Percentiles rank a stretch among this genome's conserved stretches.
phyloP scores from a whole-genome alignment of 1,140 invertebrate species.

The Saccostrea glomerata region DNA sequence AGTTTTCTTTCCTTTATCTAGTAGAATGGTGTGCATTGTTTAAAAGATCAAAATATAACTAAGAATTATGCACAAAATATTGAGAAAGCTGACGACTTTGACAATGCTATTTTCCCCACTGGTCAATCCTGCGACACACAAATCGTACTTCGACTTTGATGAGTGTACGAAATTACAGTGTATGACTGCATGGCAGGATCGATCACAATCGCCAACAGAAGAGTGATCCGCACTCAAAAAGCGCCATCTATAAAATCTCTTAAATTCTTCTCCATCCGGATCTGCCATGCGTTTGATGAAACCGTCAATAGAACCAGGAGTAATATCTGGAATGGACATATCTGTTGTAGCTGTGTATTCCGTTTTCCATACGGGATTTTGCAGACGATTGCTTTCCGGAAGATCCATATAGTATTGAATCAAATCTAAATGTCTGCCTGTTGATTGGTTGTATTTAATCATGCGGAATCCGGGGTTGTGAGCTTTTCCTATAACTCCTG shows the following conservation, averaged over 20 bases:
- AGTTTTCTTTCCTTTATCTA: no score
- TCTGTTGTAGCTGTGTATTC: conserved; percentile 83
- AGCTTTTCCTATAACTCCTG: conserved; percentile 51
- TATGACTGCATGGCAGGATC: conserved; percentile 41
- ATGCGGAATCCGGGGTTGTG: conserved; percentile 91
- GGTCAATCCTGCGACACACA: not conserved
- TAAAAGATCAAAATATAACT: no score
- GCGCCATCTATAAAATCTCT: conserved; percentile 42
- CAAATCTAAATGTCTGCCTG: conserved; percentile 91
- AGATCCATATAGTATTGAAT: conserved; percentile 93
- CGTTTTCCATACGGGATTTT: conserved; percentile 86
- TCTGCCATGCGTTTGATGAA: conserved; percentile 42
- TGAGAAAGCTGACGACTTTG: not conserved
- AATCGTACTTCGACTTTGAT: not conserved
- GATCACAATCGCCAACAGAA: not conserved
- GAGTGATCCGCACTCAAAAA: conserved; percentile 18
- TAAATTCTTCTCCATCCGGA: conserved; percentile 31
- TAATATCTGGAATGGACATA: conserved; percentile 57
- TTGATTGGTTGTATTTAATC: conserved; percentile 92
- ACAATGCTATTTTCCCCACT: not conserved
- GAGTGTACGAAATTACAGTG: conserved; percentile 48
- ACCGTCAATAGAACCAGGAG: conserved; percentile 48
- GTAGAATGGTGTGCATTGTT: no score
- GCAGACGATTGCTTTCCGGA: conserved; percentile 85
- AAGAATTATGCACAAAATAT: not conserved